These are phyloP conservation scores for Platycnemis pennipes DNA, from an alignment of 2,888 invertebrate species.

Conservation along the genomic window DNA sequence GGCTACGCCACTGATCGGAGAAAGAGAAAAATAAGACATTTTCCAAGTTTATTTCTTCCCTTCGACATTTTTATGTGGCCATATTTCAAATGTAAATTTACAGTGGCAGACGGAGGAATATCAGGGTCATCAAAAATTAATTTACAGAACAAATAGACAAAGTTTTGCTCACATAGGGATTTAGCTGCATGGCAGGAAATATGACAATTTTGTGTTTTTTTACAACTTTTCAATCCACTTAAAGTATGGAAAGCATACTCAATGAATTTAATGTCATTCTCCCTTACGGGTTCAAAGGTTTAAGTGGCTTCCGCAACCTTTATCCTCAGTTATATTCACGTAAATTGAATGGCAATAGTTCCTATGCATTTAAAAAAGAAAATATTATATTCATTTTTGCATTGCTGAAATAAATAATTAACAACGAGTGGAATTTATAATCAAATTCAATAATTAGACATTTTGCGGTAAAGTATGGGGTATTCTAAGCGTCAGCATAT, in stretches of 20 bases:
- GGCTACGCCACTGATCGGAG: neutral
- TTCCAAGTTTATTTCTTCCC: slow-evolving; percentile 50
- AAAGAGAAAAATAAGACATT: slow-evolving; percentile 12
- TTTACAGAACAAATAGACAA: slow-evolving; percentile 54
- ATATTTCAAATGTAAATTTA: slow-evolving; percentile 56
- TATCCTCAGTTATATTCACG: neutral
- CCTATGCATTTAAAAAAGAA: neutral
- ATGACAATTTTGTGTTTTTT: neutral
- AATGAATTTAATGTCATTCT: neutral
- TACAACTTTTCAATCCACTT: neutral
- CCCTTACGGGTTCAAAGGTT: neutral
- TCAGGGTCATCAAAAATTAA: slow-evolving; percentile 48
- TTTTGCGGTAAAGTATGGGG: neutral
- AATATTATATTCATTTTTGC: neutral
- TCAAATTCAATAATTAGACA: neutral
- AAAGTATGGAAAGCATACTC: neutral
- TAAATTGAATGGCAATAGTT: neutral
- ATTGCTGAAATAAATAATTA: neutral
- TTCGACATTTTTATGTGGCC: slow-evolving; percentile 51
- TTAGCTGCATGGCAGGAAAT: neutral
- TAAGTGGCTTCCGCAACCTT: neutral
- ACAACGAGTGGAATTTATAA: neutral
- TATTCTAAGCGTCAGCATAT: neutral
- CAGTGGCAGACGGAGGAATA: slow-evolving; percentile 62
- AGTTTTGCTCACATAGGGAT: neutral